A percentile compares a stretch with the other conserved stretches of the same genome.
These are phyloP conservation scores for Phragmatobia fuliginosa DNA, from an alignment of 2,888 invertebrate species.

Conservation along the genomic window DNA sequence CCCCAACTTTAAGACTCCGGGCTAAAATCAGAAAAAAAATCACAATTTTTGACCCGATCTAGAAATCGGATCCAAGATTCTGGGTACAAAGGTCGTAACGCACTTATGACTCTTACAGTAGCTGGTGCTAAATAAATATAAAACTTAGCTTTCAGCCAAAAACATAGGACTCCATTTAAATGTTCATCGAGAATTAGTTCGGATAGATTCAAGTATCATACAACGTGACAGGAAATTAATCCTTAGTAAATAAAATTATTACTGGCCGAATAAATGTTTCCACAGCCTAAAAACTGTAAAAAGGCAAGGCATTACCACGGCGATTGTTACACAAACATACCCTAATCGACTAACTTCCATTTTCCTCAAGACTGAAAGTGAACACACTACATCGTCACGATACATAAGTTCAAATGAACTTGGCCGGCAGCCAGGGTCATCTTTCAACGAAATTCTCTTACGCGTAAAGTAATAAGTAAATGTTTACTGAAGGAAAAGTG, in stretches of 20 bases:
- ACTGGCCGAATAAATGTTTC: no score
- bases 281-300: neutral
- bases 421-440: conserved; percentile 32
- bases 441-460: conserved; percentile 11
- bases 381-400: conserved; percentile 22
- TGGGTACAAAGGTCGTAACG: neutral
- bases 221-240: neutral
- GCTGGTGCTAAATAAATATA: no score
- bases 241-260: no score
- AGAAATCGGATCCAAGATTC: no score
- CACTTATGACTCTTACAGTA: neutral
- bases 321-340: conserved; percentile 4
- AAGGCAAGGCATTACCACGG: conserved; percentile 6
- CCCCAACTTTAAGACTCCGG: no score
- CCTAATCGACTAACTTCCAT: conserved; percentile 8
- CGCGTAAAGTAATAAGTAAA: conserved; percentile 23
- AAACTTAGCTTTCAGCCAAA: neutral
- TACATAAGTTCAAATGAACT: conserved; percentile 16
- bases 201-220: neutral
- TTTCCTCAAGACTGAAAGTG: conserved; percentile 13
- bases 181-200: neutral
- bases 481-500: conserved; percentile 10
- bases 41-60: no score
- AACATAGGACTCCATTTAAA: neutral
- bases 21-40: no score